Base-by-base conservation (phyloP, 2,113 vertebrate species). In the Ochotona princeps region DNA sequence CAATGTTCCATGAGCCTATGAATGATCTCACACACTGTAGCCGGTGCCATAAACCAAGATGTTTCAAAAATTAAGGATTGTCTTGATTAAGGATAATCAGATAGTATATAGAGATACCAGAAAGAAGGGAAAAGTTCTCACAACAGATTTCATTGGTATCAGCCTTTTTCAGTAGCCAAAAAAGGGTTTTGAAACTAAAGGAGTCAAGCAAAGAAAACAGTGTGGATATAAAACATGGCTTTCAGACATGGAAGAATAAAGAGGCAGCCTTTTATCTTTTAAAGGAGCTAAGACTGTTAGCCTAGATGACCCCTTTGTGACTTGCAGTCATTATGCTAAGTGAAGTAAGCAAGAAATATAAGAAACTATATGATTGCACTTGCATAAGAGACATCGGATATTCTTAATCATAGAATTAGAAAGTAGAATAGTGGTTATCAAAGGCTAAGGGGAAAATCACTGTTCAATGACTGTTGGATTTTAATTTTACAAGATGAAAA, bases 141-240 rank as follows among this genome's bases (percentile, higher is more conserved):
- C 15, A 26, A 12, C 28, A 78, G 32, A 23, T 79, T 88, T 82
- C 57, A 21, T 44, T 81, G 44, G 4, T 17, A 21, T 69, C 2
- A 18, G 38, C 87, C 49, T 90, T 89, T 84, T 79, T 32, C n/a
- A 93, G 28, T 30, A 79, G 60, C 65, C 26, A 61, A 60, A 72
- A 93, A 28, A 57, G 7, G 49, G n/a, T 80, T 87, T 69, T 78
- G 14, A 94, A 90, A 73, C 49, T 44, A 2, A 61, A 83, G 30
- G 67, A 79, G 30, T 90, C 49, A 57, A 79, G 21, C 0, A 2
- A 74, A 35, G 32, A 78, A 69, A 5, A 3, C 1, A 32, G 21
- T 35, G 5, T 57, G 91, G 86, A 28, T 44, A 44, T 44, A 44
- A 44, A 44, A 57, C 54, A 57, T 57, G 54, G 54, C 18, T 57